Base-by-base conservation (phyloP, 2,888 invertebrate species). In the Parochlus steinenii region DNA sequence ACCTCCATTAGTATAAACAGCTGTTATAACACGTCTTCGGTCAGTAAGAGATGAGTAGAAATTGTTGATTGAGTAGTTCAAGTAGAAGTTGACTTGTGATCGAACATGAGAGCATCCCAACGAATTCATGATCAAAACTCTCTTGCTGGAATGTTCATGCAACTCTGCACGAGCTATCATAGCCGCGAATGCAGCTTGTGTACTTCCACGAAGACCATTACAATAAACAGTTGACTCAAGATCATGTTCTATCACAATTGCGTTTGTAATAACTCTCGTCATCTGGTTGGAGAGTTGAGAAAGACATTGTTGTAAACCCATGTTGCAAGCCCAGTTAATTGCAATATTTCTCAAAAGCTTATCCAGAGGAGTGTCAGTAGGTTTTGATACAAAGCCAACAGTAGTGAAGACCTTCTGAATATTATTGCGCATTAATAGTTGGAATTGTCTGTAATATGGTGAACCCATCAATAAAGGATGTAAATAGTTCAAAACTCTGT, bases 321-420 rank as follows among this genome's bases (percentile, higher is more conserved):
- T 47, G 38, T 51, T 39, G 18, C 58, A 58, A 17, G 56, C 56
- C 27, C 55, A 35, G 38, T 52, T 52, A 16, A 56, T 52, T 15
- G 51, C 46, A 3, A 50, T 34, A 8, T 46, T 46, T 26, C 58
- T 51, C 1, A 50, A 49, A 7, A 38, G 50, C 34, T 53, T 56
- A 7, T 41, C 42, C 33, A 52, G 45, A 39, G 53, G 54, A 7
- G 52, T 50, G 22, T 55, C 55, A 0, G 50, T 52, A 7, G 36
- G 27, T 10, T 46, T 29, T 16, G 54, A 53, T 10, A 52, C 46
- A 1, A 51, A 41, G 4, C 53, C 53, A 10, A 58, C 46, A 19
- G 48, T 51, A 6, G 50, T 48, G 32, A 45, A 57, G 35, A 54
- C 47, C 2, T 44, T 42, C 3, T 35, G 33, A 5, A 56, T 49